Evolutionary conservation across 2,113 vertebrate species (phyloP), one percentile per base, ranked within the genome.

Genomic region (Zosterops hypoxanthus): DNA sequence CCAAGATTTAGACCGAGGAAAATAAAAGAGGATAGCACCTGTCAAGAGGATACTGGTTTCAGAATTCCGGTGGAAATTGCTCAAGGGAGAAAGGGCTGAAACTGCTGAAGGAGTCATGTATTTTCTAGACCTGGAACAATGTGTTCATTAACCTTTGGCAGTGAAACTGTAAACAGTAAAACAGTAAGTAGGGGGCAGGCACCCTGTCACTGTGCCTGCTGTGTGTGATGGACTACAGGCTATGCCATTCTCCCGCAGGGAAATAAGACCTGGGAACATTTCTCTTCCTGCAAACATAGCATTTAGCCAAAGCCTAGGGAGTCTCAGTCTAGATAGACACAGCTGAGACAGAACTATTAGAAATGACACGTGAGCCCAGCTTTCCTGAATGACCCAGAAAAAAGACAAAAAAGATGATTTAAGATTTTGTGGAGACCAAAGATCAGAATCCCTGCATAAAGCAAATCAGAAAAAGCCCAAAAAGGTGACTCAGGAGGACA

Each of bases 91-190:
- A 91, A 82, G 52, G 61, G 28, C 52, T 85, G 88, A 71, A 93
- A 75, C 52, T 75, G 25, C 70, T 46, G 56, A 21, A 82, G 23
- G 19, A 47, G 56, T 56, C 47, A 29, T 56, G 70, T 88, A 60
- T 94, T 94, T 87, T 63, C 75, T 33, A 79, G 85, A 68, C 39
- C 57, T 71, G 61, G 66, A 93, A 88, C 73, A 79, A 34, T 18
- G n/a, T 92, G 66, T 82, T 94, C 88, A 90, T 95, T 96, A 93
- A 96, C 95, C 88, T 94, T 88, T 88, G 82, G 52, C 88, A 90
- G 75, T 59, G 50, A 88, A 94, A 90, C 94, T 79, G 82, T 92
- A 90, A 94, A 75, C 78, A 94, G 65, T 85, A 79, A 92, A 91
- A 60, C 70, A 60, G 31, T 85, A 79, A 79, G 82, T 12, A 90